Evolutionary conservation across 2,888 invertebrate species (phyloP).

Genomic region (Exocentrus adspersus): DNA sequence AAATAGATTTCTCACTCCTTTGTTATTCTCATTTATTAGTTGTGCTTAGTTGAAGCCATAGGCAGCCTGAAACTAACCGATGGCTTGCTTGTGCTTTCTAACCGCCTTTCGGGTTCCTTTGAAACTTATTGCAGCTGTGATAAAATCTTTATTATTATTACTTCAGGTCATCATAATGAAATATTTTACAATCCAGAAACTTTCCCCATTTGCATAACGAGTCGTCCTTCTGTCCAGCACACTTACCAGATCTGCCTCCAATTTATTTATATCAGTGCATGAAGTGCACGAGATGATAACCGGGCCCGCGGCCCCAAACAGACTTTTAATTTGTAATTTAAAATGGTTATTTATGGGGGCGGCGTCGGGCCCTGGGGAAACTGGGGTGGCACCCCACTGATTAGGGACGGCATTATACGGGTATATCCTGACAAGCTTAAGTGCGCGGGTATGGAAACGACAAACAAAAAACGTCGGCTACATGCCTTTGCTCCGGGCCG

Average conservation of each 20-base stretch:
- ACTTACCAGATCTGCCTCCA: not conserved
- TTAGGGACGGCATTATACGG: constrained; percentile 27
- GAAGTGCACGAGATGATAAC: not conserved
- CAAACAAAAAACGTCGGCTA: constrained; percentile 2
- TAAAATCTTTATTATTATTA: too few relatives aligned
- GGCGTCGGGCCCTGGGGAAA: constrained; percentile 14
- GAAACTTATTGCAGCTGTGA: too few relatives aligned
- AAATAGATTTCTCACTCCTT: too few relatives aligned
- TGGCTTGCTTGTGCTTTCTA: too few relatives aligned
- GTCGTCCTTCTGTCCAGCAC: too few relatives aligned
- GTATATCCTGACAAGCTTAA: constrained; percentile 6
- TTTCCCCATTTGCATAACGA: too few relatives aligned
- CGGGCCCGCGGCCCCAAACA: not conserved
- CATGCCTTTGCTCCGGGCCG: not conserved
- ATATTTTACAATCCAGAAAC: too few relatives aligned
- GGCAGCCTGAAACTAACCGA: too few relatives aligned
- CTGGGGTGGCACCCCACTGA: constrained; percentile 22
- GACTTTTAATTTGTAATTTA: constrained; percentile 31
- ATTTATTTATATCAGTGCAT: not conserved
- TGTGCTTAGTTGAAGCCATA: too few relatives aligned
- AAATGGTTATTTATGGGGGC: constrained; percentile 29
- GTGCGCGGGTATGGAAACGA: not conserved
- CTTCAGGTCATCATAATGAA: too few relatives aligned
- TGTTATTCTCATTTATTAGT: too few relatives aligned
- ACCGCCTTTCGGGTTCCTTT: too few relatives aligned